Base-by-base conservation (phyloP, 1,140 invertebrate species). In the Plutomurus gul region DNA sequence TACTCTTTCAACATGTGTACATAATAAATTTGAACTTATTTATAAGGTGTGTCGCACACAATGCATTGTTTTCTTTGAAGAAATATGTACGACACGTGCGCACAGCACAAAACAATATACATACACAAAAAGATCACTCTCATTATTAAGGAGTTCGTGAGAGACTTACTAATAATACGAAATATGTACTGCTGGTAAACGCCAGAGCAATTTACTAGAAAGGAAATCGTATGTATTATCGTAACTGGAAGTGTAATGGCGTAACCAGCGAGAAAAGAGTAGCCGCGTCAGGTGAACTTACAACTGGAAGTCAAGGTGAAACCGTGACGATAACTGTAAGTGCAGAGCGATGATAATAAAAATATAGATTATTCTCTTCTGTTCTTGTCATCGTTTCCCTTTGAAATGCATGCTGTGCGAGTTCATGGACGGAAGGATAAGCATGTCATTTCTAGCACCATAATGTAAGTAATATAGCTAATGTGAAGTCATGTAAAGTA, bases 321-420 rank as follows among this genome's bases (percentile, higher is more conserved):
- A 27, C 70, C 39, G 70, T 72, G 70, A 72, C 39, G 36, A 72
- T 72, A 72, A 72, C 70, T 72, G 40, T 72, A 72, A 72, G 22
- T 72, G 70, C 40, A 72, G 36, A 65, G 40, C 36, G 70, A 72
- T 39, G 39, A 43, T 72, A 72, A 43, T 72, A 72, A 72, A 72
- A 72, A 72, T 40, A 40, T 40, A 20, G 70, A 40, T 72, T 39
- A 37, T 39, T 40, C 70, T 72, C 36, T 72, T 11, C 18, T 10
- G 10, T 39, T n/a, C 20, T 8, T 71, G 33, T 56, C 27, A 5
- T 8, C 51, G n/a, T n/a, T n/a, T n/a, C n/a, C n/a, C n/a, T n/a
- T n/a, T n/a, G n/a, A n/a, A n/a, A n/a, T n/a, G n/a, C n/a, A n/a
- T n/a, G n/a, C n/a, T n/a, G n/a, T n/a, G n/a, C n/a, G n/a, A n/a